phyloP scores from a whole-genome alignment of 2,888 invertebrate species.

The Saturnia japonica region DNA sequence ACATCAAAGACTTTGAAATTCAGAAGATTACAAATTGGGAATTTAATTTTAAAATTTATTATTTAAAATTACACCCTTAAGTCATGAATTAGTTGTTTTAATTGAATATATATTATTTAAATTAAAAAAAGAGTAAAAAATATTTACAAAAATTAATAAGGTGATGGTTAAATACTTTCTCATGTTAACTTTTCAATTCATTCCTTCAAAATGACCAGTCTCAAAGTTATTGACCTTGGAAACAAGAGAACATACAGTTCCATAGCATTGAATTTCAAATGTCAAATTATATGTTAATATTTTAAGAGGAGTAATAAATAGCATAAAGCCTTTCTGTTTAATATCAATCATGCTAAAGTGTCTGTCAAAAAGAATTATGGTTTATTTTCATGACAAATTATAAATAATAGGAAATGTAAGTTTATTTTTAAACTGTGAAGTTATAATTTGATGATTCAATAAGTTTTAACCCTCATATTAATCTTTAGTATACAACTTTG shows the following conservation, averaged over 20 bases:
- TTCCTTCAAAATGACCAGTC: background rate
- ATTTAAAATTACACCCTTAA: background rate
- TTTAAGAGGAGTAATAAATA: constrained; percentile 5
- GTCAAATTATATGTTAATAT: background rate
- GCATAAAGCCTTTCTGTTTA: constrained; percentile 41
- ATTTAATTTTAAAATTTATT: background rate
- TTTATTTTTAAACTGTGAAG: background rate
- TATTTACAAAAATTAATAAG: background rate
- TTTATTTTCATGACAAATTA: background rate
- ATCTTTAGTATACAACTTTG: background rate
- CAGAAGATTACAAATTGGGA: background rate
- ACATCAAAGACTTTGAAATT: background rate
- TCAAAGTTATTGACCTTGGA: constrained; percentile 13
- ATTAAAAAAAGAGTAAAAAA: background rate
- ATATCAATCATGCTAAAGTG: constrained; percentile 43
- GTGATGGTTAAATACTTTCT: background rate
- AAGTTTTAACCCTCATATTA: background rate
- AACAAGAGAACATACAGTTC: constrained; percentile 5
- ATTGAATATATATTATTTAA: background rate
- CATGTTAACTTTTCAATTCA: background rate
- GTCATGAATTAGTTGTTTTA: background rate
- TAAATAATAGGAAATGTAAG: background rate
- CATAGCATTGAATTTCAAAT: background rate
- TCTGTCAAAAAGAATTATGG: constrained; percentile 44
- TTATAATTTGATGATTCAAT: background rate